Evolutionary conservation across 2,888 invertebrate genomes (phyloP).

Genomic region (Aphrophora alni): DNA sequence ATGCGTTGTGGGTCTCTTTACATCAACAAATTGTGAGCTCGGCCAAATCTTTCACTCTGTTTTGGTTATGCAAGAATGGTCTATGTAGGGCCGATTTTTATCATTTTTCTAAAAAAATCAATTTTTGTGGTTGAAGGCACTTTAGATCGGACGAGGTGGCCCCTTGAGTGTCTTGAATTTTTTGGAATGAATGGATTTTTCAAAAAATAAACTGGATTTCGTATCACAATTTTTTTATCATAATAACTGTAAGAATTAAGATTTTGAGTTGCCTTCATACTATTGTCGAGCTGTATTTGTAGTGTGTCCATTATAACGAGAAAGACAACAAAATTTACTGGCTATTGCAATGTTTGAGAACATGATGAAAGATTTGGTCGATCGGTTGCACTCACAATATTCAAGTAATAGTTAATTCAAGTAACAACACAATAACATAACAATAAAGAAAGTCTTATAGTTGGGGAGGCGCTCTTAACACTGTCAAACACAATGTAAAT

Average conservation of each 20-base stretch:
- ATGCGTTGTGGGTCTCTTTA: constrained; percentile 47
- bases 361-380: constrained; percentile 45
- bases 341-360: constrained; percentile 47
- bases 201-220: constrained; percentile 49
- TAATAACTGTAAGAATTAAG: constrained; percentile 43
- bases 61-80: constrained; percentile 74
- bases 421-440: constrained; percentile 39
- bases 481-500: background rate
- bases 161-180: constrained; percentile 67
- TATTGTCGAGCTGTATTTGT: constrained; percentile 67
- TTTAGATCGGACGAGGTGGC: constrained; percentile 94
- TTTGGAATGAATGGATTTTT: constrained; percentile 51
- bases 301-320: constrained; percentile 46
- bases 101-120: constrained; percentile 77
- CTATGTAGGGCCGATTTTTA: constrained; percentile 86
- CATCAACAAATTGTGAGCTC: constrained; percentile 42
- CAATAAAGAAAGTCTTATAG: constrained; percentile 37
- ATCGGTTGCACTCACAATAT: constrained; percentile 30
- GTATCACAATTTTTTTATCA: constrained; percentile 49
- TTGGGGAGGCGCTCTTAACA: constrained; percentile 12
- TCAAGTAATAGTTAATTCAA: constrained; percentile 22
- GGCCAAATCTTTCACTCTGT: constrained; percentile 45
- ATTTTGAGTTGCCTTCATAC: constrained; percentile 75
- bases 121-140: constrained; percentile 85
- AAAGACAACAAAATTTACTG: constrained; percentile 41